Conservation (phyloP, 64 coral and sea anemone species). For the Dendrophyllia cribrosa region DNA sequence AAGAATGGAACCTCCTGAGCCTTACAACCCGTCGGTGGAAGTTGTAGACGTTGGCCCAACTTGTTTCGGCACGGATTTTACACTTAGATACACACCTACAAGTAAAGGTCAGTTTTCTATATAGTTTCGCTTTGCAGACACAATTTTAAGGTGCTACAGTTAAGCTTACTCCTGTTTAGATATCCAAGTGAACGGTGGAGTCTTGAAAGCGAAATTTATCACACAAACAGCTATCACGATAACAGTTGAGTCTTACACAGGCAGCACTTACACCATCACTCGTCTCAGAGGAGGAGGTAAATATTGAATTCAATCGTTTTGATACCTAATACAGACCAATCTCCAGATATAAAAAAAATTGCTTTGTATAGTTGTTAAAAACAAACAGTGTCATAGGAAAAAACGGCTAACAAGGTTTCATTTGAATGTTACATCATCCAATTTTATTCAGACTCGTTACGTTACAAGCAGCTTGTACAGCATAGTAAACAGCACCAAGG, state of each 20-base stretch:
- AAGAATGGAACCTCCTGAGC: no score
- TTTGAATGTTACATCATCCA: no score
- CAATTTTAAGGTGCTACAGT: no score
- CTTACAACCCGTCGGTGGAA: not conserved
- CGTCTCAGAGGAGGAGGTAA: not conserved
- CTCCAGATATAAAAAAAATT: no score
- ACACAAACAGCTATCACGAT: not conserved
- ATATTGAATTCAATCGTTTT: not conserved
- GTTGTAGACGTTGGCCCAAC: not conserved
- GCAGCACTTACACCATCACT: not conserved
- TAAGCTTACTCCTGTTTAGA: not conserved
- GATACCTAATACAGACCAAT: no score
- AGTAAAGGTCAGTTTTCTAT: not conserved
- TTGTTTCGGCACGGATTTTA: not conserved
- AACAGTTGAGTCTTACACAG: not conserved
- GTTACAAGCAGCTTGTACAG: no score
- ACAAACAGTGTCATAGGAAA: no score
- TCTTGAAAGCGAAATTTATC: not conserved
- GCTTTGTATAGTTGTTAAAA: no score
- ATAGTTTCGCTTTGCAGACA: no score
- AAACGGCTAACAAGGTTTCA: no score
- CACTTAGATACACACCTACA: not conserved
- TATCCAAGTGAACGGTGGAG: not conserved
- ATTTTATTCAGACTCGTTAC: no score
- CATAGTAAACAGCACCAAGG: no score